Conservation (phyloP, 2,113 vertebrate species). For the Cryptomyrus ogoouensis region DNA sequence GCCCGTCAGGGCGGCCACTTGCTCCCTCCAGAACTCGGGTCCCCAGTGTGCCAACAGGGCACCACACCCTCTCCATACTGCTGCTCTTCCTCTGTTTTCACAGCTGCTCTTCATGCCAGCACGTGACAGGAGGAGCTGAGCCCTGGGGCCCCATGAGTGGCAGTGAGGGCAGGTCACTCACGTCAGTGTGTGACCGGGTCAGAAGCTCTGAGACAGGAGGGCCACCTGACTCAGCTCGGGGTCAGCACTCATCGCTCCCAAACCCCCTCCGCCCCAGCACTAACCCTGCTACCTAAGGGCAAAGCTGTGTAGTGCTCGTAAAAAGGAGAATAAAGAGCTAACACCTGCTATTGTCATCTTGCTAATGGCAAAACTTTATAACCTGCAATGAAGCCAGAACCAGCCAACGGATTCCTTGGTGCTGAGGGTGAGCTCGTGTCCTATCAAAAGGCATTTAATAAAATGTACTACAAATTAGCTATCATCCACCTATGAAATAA, state of each 20-base stretch:
- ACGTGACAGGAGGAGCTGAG: conserved; percentile 8
- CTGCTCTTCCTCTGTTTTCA: conserved; percentile 40
- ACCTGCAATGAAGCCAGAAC: neutral
- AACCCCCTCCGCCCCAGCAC: neutral
- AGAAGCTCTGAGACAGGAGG: conserved; percentile 18
- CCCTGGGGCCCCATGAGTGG: neutral
- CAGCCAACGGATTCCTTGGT: neutral
- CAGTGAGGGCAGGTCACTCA: neutral
- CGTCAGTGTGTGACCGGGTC: conserved; percentile 22
- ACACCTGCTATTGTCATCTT: conserved; percentile 9
- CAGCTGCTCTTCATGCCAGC: conserved; percentile 31
- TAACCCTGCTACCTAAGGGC: neutral
- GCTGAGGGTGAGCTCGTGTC: neutral
- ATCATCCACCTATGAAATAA: neutral
- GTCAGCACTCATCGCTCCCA: neutral
- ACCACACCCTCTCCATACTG: neutral
- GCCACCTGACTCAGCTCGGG: neutral
- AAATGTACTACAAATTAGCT: neutral
- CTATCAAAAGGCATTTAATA: neutral
- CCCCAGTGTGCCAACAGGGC: neutral
- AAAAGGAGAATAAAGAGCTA: neutral
- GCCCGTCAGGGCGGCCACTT: neutral
- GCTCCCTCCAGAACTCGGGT: neutral
- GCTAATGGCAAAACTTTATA: neutral
- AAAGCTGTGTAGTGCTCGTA: neutral